phyloP scores from a whole-genome alignment of 2,797 vertebrate species.

The Crenuchus spilurus region DNA sequence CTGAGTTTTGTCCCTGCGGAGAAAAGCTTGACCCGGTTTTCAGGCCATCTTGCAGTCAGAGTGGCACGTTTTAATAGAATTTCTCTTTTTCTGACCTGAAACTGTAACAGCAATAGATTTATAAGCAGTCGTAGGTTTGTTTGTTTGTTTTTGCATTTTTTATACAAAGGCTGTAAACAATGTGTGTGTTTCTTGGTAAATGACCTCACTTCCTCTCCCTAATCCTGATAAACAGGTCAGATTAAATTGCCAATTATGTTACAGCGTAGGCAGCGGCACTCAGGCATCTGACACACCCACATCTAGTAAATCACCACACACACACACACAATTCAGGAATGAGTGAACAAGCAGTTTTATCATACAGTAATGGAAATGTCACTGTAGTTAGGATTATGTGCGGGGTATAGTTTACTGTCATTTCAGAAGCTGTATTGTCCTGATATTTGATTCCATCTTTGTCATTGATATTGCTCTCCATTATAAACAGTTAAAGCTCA shows the following conservation, averaged over 20 bases:
- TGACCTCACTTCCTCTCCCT: conserved; percentile 20
- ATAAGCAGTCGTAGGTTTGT: too few species aligned
- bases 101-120: too few species aligned
- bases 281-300: background rate
- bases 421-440: background rate
- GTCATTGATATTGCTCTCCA: too few species aligned
- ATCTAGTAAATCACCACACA: background rate
- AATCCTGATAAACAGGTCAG: conserved; percentile 41
- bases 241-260: conserved; percentile 42
- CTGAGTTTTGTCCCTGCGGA: conserved; percentile 65
- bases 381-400: too few species aligned
- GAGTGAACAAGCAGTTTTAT: background rate
- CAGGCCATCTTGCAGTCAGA: conserved; percentile 65
- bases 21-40: conserved; percentile 74
- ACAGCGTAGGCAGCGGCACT: background rate
- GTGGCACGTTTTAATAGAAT: background rate
- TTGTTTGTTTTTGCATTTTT: too few species aligned
- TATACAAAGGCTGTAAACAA: background rate
- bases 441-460: background rate
- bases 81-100: too few species aligned
- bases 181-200: conserved; percentile 19
- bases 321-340: background rate
- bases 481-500: background rate
- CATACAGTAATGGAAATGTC: background rate
- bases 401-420: too few species aligned